Conservation (phyloP, 2,888 invertebrate species). For the Panopea generosa region DNA sequence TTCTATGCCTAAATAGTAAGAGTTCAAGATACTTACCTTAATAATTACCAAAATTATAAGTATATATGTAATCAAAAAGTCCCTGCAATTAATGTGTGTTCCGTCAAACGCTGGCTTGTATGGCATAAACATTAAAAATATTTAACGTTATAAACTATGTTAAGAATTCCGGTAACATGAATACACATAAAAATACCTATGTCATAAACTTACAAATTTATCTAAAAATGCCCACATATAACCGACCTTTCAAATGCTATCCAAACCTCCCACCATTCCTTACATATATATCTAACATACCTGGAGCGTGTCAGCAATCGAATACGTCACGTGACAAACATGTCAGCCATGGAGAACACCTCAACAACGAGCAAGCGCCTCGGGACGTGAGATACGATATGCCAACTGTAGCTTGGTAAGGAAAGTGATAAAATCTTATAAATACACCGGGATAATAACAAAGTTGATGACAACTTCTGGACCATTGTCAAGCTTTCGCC, state of each 20-base stretch:
- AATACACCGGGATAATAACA: constrained; percentile 33
- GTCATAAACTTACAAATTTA: not conserved
- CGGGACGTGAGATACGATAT: constrained; percentile 12
- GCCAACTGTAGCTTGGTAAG: not conserved
- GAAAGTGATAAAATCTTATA: constrained; percentile 44
- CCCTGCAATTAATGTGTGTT: too few species aligned
- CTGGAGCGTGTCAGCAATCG: constrained; percentile 43
- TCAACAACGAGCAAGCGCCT: too few species aligned
- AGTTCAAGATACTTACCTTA: too few species aligned
- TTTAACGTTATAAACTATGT: not conserved
- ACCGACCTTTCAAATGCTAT: constrained; percentile 13
- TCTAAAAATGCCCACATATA: constrained; percentile 1
- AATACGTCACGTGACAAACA: constrained; percentile 37
- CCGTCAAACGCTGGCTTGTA: too few species aligned
- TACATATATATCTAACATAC: constrained; percentile 33
- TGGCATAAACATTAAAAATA: not conserved
- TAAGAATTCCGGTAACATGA: too few species aligned
- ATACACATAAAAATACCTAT: not conserved
- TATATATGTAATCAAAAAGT: too few species aligned
- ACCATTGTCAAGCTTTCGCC: not conserved
- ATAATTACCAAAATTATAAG: too few species aligned
- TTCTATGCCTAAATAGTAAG: too few species aligned
- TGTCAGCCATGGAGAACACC: too few species aligned
- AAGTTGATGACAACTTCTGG: not conserved
- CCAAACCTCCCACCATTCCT: constrained; percentile 8